Evolutionary conservation across 2,888 invertebrate species (phyloP).

Genomic region (Baccha elongata): DNA sequence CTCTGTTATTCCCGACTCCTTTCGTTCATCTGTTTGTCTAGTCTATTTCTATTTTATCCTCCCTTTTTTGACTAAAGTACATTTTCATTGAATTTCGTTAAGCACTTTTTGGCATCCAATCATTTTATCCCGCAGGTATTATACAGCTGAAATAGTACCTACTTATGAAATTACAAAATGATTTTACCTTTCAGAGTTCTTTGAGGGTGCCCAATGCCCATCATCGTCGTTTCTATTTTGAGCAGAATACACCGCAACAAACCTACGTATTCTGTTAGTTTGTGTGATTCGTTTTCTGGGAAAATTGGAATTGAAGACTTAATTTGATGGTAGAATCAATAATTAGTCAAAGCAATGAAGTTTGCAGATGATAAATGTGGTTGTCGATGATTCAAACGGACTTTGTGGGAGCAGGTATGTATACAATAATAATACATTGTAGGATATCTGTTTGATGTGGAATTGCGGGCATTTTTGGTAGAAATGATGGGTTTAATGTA

Average conservation of each 20-base stretch:
- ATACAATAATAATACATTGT: neutral
- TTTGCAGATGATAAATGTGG: constrained; percentile 33
- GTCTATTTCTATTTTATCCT: constrained; percentile 29
- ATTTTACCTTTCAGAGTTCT: constrained; percentile 55
- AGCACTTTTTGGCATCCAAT: constrained; percentile 35
- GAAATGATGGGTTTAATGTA: neutral
- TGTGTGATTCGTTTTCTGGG: constrained; percentile 21
- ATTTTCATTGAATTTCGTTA: constrained; percentile 3
- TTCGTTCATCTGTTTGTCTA: neutral
- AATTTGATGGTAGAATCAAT: constrained; percentile 52
- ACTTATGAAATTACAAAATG: constrained; percentile 54
- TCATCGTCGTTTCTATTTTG: neutral
- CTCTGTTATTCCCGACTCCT: neutral
- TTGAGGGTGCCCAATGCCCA: neutral
- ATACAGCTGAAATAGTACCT: constrained; percentile 24
- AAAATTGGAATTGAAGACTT: constrained; percentile 58
- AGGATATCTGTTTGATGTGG: neutral
- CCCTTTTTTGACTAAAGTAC: neutral
- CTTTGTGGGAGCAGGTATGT: neutral
- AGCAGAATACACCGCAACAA: neutral
- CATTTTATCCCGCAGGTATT: constrained; percentile 54
- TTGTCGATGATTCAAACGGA: neutral
- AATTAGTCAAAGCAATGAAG: constrained; percentile 45
- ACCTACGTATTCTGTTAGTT: neutral
- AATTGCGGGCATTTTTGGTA: neutral